phyloP scores from a whole-genome alignment of 2,113 vertebrate genomes.

The Prolemur simus region DNA sequence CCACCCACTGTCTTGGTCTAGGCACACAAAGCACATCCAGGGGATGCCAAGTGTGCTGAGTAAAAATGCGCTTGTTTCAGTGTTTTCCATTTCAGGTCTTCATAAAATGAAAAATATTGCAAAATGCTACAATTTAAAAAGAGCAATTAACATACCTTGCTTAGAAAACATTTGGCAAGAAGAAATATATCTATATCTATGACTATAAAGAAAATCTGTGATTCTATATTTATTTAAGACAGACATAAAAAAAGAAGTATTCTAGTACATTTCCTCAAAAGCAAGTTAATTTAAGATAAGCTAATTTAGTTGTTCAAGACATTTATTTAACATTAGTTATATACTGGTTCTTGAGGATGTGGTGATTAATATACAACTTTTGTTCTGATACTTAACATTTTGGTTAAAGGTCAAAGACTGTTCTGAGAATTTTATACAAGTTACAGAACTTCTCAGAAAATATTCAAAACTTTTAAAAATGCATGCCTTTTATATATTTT shows the following conservation, averaged over 20 bases:
- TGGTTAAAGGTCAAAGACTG: not conserved
- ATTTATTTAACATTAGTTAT: not conserved
- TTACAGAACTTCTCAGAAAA: not conserved
- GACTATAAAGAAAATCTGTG: not conserved
- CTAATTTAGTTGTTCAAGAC: not conserved
- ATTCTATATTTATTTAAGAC: slow-evolving; percentile 46
- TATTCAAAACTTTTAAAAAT: not conserved
- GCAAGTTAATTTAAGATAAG: slow-evolving; percentile 16
- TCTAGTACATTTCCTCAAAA: slow-evolving; percentile 7
- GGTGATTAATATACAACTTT: not conserved
- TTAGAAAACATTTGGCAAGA: slow-evolving; percentile 29
- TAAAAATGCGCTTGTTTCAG: not conserved
- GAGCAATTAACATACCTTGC: slow-evolving; percentile 2
- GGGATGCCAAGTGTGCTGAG: too few relatives aligned
- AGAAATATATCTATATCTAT: not conserved
- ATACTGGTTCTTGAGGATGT: not conserved
- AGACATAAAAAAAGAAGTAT: not conserved
- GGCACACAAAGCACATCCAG: not conserved
- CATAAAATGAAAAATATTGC: not conserved
- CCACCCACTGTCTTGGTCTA: not conserved
- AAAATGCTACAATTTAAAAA: not conserved
- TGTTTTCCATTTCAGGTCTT: not conserved
- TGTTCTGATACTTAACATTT: not conserved
- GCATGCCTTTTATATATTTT: not conserved
- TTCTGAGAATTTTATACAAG: not conserved